Percentiles rank a stretch among this genome's conserved stretches.
phyloP scores from a whole-genome alignment of 1,140 invertebrate species.

The Oedothorax gibbosus region DNA sequence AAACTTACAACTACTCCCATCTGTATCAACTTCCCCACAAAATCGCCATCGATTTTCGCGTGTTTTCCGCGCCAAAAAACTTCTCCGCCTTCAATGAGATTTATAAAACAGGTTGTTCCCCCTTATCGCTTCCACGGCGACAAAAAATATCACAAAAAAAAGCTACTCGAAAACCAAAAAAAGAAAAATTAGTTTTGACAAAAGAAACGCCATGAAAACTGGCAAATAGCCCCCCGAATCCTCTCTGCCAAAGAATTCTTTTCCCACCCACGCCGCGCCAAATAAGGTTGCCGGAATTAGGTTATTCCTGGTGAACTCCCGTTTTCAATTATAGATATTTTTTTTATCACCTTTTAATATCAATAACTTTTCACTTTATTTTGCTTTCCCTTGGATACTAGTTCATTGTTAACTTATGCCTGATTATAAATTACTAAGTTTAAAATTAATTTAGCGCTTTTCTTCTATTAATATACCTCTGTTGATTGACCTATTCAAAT shows the following conservation, averaged over 20 bases:
- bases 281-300: neutral
- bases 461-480: too few species aligned
- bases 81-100: neutral
- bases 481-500: too few species aligned
- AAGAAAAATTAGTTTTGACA: constrained; percentile 40
- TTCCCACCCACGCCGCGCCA: neutral
- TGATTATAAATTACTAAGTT: too few species aligned
- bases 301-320: too few species aligned
- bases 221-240: constrained; percentile 47
- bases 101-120: constrained; percentile 33
- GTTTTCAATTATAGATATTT: too few species aligned
- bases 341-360: too few species aligned
- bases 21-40: too few species aligned
- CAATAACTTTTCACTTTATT: too few species aligned
- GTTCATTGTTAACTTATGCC: too few species aligned
- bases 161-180: constrained; percentile 2
- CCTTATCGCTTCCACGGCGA: constrained; percentile 5
- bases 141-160: constrained; percentile 13
- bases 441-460: too few species aligned
- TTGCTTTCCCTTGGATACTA: too few species aligned
- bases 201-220: constrained; percentile 48
- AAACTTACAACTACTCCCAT: too few species aligned
- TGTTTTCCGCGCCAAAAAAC: neutral
- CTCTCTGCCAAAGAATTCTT: constrained; percentile 47
- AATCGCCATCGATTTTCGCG: neutral